Conservation (phyloP, 1,140 invertebrate species). For the Linepithema humile region DNA sequence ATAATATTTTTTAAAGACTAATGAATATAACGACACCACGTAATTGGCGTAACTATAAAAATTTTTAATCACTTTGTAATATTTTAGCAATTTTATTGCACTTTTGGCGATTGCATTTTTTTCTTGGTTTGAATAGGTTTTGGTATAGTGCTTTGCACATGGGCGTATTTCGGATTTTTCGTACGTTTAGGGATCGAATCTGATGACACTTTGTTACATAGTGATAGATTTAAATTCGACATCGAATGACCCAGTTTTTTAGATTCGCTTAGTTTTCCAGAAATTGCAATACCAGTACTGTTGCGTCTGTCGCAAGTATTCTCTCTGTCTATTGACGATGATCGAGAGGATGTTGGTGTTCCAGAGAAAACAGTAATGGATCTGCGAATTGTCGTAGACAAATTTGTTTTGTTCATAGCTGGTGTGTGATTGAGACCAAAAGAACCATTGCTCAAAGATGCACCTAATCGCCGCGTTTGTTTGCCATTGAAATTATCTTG, state of each 20-base stretch:
- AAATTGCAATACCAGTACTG: not conserved
- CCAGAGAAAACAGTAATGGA: not conserved
- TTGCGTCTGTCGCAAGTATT: not conserved
- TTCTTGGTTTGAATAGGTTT: not conserved
- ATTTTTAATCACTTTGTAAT: not conserved
- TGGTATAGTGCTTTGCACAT: slow-evolving; percentile 46
- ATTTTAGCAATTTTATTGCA: not conserved
- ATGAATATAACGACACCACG: not conserved
- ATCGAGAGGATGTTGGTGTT: not conserved
- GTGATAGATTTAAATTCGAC: not conserved
- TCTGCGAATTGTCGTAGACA: not conserved
- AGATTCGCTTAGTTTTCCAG: not conserved
- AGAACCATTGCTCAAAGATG: not conserved
- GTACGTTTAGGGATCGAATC: not conserved
- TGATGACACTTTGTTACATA: not conserved
- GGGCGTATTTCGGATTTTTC: slow-evolving; percentile 50
- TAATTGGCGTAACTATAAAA: not conserved
- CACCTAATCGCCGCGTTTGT: not conserved
- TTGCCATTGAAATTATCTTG: not conserved
- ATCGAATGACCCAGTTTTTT: not conserved
- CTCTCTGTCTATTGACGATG: not conserved
- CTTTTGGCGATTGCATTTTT: not conserved
- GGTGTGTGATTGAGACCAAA: not conserved
- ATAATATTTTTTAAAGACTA: not conserved
- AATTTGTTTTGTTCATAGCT: not conserved